A percentile compares a stretch with the other conserved stretches of the same genome.
phyloP scores from a whole-genome alignment of 2,888 invertebrate genomes.

The Pseudococcus viburni region DNA sequence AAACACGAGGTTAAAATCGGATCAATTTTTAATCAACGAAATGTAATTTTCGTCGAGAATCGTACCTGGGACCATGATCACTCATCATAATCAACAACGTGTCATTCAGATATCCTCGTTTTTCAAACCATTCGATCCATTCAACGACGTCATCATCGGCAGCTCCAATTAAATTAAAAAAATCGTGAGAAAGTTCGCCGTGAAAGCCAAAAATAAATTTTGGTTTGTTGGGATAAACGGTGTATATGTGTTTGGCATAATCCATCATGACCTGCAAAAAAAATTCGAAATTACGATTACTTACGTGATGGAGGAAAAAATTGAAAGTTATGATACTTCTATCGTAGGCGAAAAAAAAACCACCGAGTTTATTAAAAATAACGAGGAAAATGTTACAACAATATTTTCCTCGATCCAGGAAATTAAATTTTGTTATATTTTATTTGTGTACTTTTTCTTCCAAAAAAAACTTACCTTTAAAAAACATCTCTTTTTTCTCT shows the following conservation, averaged over 20 bases:
- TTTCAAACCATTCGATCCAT: slow-evolving; percentile 78
- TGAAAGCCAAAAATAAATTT: slow-evolving; percentile 92
- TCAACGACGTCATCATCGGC: slow-evolving; percentile 82
- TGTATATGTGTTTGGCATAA: slow-evolving; percentile 74
- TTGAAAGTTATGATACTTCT: background rate
- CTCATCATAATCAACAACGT: slow-evolving; percentile 91
- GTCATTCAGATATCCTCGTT: slow-evolving; percentile 79
- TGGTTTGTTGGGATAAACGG: slow-evolving; percentile 78
- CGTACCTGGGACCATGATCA: slow-evolving; percentile 90
- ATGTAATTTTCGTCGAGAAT: background rate
- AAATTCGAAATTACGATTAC: background rate
- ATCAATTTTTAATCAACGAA: background rate
- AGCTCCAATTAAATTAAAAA: slow-evolving; percentile 83
- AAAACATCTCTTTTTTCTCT: background rate
- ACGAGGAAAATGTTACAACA: background rate
- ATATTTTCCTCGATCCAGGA: background rate
- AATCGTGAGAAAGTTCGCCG: slow-evolving; percentile 89
- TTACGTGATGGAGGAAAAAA: background rate
- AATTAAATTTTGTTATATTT: slow-evolving; percentile 6
- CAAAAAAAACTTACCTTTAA: background rate
- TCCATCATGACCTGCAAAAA: slow-evolving; percentile 73
- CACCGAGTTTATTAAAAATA: background rate
- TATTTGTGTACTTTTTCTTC: background rate
- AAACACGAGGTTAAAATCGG: background rate
- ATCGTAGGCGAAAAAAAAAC: background rate